Evolutionary conservation across 2,113 vertebrate genomes (phyloP).

Genomic region (Empidonax traillii): DNA sequence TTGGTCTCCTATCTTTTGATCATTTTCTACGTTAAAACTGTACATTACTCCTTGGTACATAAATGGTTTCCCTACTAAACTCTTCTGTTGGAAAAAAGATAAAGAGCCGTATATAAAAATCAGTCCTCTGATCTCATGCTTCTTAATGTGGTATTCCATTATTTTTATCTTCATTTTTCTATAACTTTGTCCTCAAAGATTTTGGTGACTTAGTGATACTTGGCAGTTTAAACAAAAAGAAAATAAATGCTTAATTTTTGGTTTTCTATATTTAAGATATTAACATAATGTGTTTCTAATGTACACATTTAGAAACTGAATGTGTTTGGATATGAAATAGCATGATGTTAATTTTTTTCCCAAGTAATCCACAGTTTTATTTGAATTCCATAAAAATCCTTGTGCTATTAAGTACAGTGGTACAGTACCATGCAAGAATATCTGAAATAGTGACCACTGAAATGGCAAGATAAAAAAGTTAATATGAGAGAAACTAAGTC

Average conservation of each 20-base stretch:
- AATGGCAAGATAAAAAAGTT: background rate
- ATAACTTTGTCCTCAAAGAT: background rate
- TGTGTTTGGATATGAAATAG: background rate
- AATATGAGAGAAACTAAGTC: background rate
- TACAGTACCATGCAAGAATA: background rate
- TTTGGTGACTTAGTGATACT: background rate
- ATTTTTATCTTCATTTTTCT: background rate
- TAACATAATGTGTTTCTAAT: background rate
- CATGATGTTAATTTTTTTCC: background rate
- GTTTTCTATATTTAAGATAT: background rate
- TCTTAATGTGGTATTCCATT: background rate
- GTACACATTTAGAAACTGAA: background rate
- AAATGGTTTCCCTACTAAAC: background rate
- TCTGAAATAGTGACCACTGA: background rate
- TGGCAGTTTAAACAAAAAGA: background rate
- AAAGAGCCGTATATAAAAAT: background rate
- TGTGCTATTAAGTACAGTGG: background rate
- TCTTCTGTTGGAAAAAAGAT: background rate
- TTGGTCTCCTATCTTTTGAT: background rate
- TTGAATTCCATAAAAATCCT: background rate
- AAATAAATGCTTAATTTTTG: fast-evolving
- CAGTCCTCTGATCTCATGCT: background rate
- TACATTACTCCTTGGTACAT: background rate
- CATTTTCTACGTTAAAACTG: background rate
- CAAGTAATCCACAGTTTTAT: background rate